Conservation (phyloP, 2,888 invertebrate genomes). For the Plagiodera versicolora region DNA sequence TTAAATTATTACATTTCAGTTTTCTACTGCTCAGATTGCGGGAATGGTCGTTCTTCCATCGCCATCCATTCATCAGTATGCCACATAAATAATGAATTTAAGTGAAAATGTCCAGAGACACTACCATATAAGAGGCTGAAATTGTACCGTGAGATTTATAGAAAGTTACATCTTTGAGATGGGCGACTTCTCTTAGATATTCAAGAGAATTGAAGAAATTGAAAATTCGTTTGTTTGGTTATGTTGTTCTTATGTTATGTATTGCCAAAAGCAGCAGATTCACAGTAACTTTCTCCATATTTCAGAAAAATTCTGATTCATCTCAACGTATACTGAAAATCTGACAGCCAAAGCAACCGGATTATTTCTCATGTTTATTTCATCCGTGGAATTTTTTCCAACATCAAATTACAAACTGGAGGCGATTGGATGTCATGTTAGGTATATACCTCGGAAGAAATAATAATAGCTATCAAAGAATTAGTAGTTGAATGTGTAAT, state of each 20-base stretch:
- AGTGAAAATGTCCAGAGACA: conserved; percentile 7
- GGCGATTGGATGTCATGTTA: not conserved
- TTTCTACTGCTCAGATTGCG: conserved; percentile 37
- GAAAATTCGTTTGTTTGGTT: no score
- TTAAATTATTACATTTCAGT: conserved; percentile 49
- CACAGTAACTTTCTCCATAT: no score
- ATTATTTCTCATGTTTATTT: conserved; percentile 6
- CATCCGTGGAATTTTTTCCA: not conserved
- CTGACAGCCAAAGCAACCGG: not conserved
- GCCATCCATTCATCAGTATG: conserved; percentile 25
- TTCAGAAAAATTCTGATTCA: no score
- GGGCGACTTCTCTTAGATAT: no score
- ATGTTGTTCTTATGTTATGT: not conserved
- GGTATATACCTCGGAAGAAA: not conserved
- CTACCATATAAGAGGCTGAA: conserved; percentile 2
- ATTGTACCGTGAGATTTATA: conserved; percentile 9
- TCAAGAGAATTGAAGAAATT: no score
- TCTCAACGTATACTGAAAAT: not conserved
- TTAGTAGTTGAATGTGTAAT: conserved; percentile 17
- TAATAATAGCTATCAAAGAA: conserved; percentile 25
- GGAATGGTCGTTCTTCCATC: conserved; percentile 28
- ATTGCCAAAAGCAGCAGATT: no score
- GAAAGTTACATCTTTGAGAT: conserved; percentile 3
- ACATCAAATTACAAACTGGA: not conserved
- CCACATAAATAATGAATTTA: conserved; percentile 10